Percentiles rank a stretch among this genome's conserved stretches.
These are phyloP conservation scores for Synodontis membranacea DNA, from an alignment of 2,113 vertebrate genomes.

Conservation along the genomic window DNA sequence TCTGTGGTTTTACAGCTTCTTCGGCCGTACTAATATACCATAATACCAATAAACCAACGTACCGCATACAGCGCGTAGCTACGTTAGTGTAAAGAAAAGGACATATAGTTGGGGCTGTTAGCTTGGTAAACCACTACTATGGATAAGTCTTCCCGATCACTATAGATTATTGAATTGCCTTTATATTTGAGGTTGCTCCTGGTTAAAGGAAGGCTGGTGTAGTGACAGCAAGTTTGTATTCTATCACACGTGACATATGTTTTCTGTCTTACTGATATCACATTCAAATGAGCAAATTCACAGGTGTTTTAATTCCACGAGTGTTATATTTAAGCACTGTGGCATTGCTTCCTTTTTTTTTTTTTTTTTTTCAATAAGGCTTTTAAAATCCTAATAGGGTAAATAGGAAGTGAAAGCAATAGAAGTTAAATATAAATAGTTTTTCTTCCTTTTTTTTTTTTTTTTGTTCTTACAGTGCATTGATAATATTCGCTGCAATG, in stretches of 20 bases:
- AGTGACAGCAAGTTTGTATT: neutral
- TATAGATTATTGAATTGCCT: neutral
- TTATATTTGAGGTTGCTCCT: neutral
- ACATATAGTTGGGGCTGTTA: neutral
- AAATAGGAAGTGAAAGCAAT: neutral
- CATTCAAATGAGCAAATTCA: neutral
- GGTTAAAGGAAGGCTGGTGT: neutral
- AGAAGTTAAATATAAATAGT: neutral
- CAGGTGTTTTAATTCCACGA: neutral
- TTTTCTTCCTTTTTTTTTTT: slow-evolving; percentile 23
- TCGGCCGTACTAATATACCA: neutral
- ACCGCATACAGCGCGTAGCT: too few species aligned
- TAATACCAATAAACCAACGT: neutral
- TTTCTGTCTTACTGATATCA: neutral
- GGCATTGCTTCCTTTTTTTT: neutral
- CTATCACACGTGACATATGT: neutral
- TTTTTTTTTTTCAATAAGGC: neutral
- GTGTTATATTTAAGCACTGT: neutral
- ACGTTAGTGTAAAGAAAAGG: neutral
- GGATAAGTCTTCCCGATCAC: neutral
- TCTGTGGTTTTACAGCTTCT: slow-evolving; percentile 16
- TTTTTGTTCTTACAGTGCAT: slow-evolving; percentile 78
- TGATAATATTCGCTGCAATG: slow-evolving; percentile 96
- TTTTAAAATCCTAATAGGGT: neutral
- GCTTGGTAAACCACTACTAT: neutral